Evolutionary conservation across 2,797 vertebrate genomes (phyloP).

Genomic region (Rhabdophis nuchalis): DNA sequence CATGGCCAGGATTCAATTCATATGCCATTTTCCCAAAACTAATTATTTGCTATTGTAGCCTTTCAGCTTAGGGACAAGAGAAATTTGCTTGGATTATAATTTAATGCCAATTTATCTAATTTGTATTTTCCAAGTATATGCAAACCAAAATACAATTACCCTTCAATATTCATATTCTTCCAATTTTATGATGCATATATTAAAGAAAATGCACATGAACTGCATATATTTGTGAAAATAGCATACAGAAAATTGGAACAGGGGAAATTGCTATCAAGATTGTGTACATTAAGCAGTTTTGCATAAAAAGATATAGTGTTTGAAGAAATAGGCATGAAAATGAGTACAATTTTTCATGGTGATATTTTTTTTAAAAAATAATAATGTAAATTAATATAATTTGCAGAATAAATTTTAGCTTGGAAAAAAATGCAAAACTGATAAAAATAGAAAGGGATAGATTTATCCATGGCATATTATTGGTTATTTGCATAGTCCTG

Average conservation of each 20-base stretch:
- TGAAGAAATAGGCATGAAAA: background rate
- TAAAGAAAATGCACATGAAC: background rate
- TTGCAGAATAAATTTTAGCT: background rate
- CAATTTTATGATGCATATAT: background rate
- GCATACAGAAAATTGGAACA: background rate
- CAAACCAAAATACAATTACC: background rate
- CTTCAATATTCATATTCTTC: background rate
- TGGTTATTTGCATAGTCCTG: background rate
- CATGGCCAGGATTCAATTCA: background rate
- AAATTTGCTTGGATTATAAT: background rate
- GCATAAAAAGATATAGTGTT: background rate
- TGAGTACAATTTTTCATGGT: background rate
- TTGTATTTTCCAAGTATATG: background rate
- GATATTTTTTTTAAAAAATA: background rate
- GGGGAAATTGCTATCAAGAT: background rate
- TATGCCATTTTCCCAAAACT: constrained; percentile 1
- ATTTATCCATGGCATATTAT: background rate
- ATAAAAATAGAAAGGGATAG: background rate
- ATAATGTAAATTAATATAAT: background rate
- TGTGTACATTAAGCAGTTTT: background rate
- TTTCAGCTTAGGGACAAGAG: background rate
- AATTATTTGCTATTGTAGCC: background rate
- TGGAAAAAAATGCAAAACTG: background rate
- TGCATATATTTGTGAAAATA: background rate
- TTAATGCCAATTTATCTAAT: background rate